Conservation (phyloP, 2,113 vertebrate genomes). For the Podiceps cristatus region DNA sequence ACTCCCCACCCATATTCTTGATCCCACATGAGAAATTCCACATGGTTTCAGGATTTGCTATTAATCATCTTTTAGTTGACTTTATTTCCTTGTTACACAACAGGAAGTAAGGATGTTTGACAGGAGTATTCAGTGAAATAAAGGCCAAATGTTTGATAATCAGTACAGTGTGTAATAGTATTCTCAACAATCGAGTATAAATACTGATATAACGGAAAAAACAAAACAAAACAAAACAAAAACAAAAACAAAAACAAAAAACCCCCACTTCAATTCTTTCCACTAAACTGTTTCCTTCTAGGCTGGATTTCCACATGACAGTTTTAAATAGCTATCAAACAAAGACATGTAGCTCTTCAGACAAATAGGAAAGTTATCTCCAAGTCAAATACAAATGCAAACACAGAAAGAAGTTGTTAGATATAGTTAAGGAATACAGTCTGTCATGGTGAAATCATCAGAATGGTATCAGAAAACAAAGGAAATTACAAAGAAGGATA, state of each 20-base stretch:
- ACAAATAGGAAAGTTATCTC: neutral
- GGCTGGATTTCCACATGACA: neutral
- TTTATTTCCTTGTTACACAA: slow-evolving; percentile 52
- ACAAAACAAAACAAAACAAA: too few relatives aligned
- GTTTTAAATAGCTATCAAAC: slow-evolving; percentile 7
- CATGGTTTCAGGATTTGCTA: slow-evolving; percentile 14
- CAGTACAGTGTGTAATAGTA: neutral
- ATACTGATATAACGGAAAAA: neutral
- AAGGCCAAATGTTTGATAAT: slow-evolving; percentile 44
- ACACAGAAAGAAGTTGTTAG: neutral
- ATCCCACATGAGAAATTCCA: slow-evolving; percentile 26
- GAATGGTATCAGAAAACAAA: slow-evolving; percentile 7
- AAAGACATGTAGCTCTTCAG: neutral
- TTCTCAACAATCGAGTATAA: slow-evolving; percentile 29
- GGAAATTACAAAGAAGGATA: neutral
- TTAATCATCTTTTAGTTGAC: slow-evolving; percentile 1
- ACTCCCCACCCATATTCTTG: neutral
- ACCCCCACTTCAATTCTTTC: neutral
- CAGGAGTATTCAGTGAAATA: slow-evolving; percentile 20
- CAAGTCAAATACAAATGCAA: slow-evolving; percentile 6
- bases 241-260: neutral
- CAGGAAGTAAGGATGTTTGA: neutral
- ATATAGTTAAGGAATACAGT: neutral
- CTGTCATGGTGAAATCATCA: neutral
- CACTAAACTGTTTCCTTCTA: neutral